These are phyloP conservation scores for Nautilus pompilius DNA, from an alignment of 1,140 invertebrate species.

Conservation along the genomic window DNA sequence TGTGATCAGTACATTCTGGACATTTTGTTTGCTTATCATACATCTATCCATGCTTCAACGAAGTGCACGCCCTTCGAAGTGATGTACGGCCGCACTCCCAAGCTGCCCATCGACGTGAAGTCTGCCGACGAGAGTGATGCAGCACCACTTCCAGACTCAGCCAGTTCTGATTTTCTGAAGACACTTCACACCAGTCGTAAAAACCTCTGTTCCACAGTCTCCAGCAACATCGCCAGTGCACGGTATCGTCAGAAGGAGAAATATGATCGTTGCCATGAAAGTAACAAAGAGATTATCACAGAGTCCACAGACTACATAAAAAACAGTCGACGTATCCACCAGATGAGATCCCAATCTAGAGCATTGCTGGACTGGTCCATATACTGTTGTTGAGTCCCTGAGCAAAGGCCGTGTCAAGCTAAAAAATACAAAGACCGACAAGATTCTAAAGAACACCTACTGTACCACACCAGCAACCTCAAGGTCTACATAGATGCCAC, in stretches of 20 bases:
- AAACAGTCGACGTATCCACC: not conserved
- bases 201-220: not conserved
- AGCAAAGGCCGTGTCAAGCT: not conserved
- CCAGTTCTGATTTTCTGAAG: not conserved
- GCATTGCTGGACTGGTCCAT: not conserved
- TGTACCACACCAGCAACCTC: not conserved
- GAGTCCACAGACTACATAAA: conserved; percentile 3
- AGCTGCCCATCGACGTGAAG: conserved; percentile 1
- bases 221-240: not conserved
- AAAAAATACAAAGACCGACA: not conserved
- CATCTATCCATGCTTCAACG: conserved; percentile 4
- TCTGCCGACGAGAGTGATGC: not conserved
- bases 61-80: conserved; percentile 5
- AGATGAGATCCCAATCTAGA: conserved; percentile 2
- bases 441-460: not conserved
- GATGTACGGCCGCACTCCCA: conserved; percentile 1
- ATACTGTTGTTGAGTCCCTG: not conserved
- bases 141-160: not conserved
- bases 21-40: conserved; percentile 5
- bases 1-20: not conserved
- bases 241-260: not conserved
- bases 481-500: no score
- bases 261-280: not conserved
- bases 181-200: not conserved
- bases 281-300: not conserved